phyloP scores from a whole-genome alignment of 1,140 invertebrate species.

The Conopomorpha cramerella region DNA sequence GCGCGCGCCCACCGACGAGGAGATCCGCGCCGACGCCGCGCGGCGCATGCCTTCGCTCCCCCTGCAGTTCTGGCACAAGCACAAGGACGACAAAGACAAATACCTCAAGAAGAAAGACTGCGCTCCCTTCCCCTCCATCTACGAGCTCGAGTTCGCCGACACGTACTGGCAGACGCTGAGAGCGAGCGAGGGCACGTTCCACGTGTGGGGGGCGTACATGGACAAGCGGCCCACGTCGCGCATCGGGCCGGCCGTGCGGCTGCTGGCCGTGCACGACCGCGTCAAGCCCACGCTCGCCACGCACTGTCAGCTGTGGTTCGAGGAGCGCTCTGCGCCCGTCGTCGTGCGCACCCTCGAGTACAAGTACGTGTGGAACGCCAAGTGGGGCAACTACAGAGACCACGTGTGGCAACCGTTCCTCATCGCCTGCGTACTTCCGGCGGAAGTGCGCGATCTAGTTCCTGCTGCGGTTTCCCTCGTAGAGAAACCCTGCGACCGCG shows the following conservation, averaged over 20 bases:
- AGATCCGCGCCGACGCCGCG: constrained; percentile 77
- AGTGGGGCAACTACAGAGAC: constrained; percentile 94
- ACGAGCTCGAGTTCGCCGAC: constrained; percentile 90
- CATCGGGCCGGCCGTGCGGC: constrained; percentile 79
- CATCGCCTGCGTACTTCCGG: constrained; percentile 84
- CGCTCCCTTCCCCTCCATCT: constrained; percentile 81
- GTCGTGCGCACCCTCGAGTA: constrained; percentile 84
- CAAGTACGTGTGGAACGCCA: constrained; percentile 92
- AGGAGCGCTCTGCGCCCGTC: constrained; percentile 77
- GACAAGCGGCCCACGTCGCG: constrained; percentile 77
- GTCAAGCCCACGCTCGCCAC: constrained; percentile 83
- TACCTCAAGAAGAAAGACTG: constrained; percentile 77
- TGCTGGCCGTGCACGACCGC: constrained; percentile 89
- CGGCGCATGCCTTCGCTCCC: constrained; percentile 78
- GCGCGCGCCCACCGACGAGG: constrained; percentile 72
- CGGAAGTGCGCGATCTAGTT: constrained; percentile 70
- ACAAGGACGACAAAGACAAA: constrained; percentile 72
- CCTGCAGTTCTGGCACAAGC: constrained; percentile 80
- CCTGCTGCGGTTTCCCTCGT: constrained; percentile 87
- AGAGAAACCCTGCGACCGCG: constrained; percentile 80
- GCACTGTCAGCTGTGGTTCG: constrained; percentile 90
- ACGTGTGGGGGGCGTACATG: constrained; percentile 87
- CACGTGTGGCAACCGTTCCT: constrained; percentile 91
- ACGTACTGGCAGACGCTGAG: constrained; percentile 86
- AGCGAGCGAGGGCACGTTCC: constrained; percentile 83